Evolutionary conservation across 64 coral and sea anemone genomes (phyloP), one percentile per base, ranked within the genome.

Genomic region (Exaiptasia diaphana): DNA sequence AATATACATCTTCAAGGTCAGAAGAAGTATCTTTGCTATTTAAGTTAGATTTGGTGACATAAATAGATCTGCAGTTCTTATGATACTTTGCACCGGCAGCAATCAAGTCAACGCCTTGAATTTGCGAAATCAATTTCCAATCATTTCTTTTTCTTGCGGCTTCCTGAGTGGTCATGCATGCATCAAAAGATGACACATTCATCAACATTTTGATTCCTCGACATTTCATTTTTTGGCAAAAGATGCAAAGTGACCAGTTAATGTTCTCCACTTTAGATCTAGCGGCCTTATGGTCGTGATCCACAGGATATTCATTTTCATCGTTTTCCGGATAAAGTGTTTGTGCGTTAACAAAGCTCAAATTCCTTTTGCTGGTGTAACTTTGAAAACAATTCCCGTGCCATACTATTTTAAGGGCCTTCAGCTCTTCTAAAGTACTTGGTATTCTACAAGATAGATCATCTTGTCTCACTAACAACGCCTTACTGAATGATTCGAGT

Each of bases 331-430:
- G n/a, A n/a, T n/a, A n/a, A n/a, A n/a, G n/a, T n/a, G n/a, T n/a
- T n/a, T 44, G 20, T 74, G 71, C 27, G 41, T 50, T 81, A 67
- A 81, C 59, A 49, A 81, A 81, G 22, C 61, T 81, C 17, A 81
- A 45, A 67, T 81, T 81, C 41, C 78, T 35, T 45, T 67, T 67
- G 11, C 78, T 81, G 22, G 78, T 81, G 41, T 81, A 81, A 40
- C 78, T 81, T 81, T 81, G 78, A 67, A 45, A 81, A 29, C 78
- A 81, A 34, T 67, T 81, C 34, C 78, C 78, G n/a, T 81, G 78
- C 78, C 43, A 81, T 13, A 81, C 78, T 46, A 81, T 56, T 20
- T 81, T 32, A 7, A 67, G 33, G 13, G 31, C 27, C 21, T 54
- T 38, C 21, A 77, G 30, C 35, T 24, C 32, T 25, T 76, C 49